Percentiles rank a stretch among this genome's conserved stretches.
These are phyloP conservation scores for Haliclona indistincta DNA, from an alignment of 37 sponge, comb jelly and placozoan genomes.

Conservation along the genomic window DNA sequence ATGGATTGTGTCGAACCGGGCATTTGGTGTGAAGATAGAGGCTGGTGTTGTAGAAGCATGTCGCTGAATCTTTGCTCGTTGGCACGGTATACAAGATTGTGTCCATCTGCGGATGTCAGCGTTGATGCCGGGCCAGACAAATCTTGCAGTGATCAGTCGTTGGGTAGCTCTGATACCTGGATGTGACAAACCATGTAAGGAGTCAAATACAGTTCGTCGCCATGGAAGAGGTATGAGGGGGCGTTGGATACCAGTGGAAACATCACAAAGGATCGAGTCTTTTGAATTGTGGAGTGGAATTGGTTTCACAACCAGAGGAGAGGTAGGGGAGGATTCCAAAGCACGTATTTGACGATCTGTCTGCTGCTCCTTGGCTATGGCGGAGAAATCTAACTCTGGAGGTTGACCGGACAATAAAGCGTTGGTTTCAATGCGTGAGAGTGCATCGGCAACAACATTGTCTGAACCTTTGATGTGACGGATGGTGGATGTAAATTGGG, in stretches of 20 bases:
- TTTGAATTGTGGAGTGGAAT: conserved; percentile 14
- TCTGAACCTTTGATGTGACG: conserved; percentile 42
- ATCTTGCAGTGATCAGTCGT: conserved; percentile 41
- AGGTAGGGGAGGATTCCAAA: conserved; percentile 15
- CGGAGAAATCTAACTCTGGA: conserved; percentile 33
- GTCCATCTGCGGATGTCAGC: conserved; percentile 61
- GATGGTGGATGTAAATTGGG: conserved; percentile 65
- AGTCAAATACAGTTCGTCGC: conserved; percentile 50
- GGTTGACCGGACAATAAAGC: conserved; percentile 23
- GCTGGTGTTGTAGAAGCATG: conserved; percentile 37
- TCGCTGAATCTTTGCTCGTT: conserved; percentile 48
- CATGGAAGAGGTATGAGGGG: conserved; percentile 47
- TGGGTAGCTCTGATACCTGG: conserved; percentile 66
- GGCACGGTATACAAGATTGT: conserved; percentile 56
- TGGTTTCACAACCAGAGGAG: conserved; percentile 18
- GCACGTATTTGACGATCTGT: conserved; percentile 34
- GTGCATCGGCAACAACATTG: conserved; percentile 67
- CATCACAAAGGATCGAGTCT: conserved; percentile 34
- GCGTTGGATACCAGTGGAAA: conserved; percentile 52
- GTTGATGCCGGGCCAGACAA: conserved; percentile 73
- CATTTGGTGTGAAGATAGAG: conserved; percentile 40
- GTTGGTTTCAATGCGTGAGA: conserved; percentile 56
- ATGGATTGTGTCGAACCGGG: conserved; percentile 53
- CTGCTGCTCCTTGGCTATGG: conserved; percentile 31
- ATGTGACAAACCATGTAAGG: conserved; percentile 53